Evolutionary conservation across 2,888 invertebrate genomes (phyloP), one percentile per base, ranked within the genome.

Genomic region (Ornithoptera alexandrae): DNA sequence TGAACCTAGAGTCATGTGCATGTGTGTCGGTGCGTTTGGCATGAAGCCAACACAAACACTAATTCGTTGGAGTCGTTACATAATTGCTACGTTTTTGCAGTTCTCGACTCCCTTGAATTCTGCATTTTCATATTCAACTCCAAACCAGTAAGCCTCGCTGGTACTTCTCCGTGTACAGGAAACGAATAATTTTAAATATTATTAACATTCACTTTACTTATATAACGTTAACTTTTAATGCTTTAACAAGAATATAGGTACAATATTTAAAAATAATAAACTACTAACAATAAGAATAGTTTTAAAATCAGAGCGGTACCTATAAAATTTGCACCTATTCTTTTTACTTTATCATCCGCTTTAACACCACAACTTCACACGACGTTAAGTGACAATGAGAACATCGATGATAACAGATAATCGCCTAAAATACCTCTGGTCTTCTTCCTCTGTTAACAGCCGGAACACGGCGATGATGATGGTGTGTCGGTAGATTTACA

Each of bases 1-100:
- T 65, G 56, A 69, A 65, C 73, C 78, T 76, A 77, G 78, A 77
- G 73, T 79, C 76, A 81, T 78, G 77, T 84, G 85, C 42, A 61
- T 84, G 80, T 77, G 83, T 90, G 91, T 78, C 77, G 84, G 85
- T 57, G 65, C 84, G 80, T 77, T 83, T 90, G 91, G 92, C 90
- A 70, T 57, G 62, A 58, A 72, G 88, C 92, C 92, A 90, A 79
- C 79, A 80, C 80, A 81, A 84, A 82, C 86, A 85, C 90, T 89
- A 90, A 90, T 89, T 87, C 85, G 83, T 86, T 81, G 84, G 85
- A 84, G 83, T 85, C 79, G 85, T 89, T 90, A 89, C 87, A 88
- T 90, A 89, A 90, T 90, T 87, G 86, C 86, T 83, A 79, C 84
- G 86, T 88, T 89, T 89, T 88, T 88, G 79, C 81, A 75, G 76